These are phyloP conservation scores for Spilogale gracilis DNA, from an alignment of 2,113 vertebrate genomes.

Conservation along the genomic window DNA sequence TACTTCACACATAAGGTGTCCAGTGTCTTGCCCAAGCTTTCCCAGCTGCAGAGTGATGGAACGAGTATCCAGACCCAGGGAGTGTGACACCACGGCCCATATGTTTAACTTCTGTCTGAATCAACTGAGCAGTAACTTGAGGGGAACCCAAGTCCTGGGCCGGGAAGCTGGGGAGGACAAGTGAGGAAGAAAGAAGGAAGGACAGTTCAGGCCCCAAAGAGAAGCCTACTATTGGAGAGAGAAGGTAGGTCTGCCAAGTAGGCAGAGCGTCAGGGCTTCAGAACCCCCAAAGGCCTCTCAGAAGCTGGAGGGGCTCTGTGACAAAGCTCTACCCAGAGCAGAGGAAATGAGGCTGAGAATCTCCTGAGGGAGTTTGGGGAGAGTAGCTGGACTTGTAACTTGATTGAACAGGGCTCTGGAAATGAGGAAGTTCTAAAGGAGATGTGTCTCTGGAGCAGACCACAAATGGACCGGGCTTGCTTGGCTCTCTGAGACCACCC, in stretches of 20 bases:
- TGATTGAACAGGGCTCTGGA: not conserved
- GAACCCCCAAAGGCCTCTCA: not conserved
- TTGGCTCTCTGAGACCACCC: not conserved
- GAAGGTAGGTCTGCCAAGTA: not conserved
- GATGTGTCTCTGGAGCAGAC: not conserved
- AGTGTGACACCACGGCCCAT: not conserved
- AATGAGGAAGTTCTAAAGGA: not conserved
- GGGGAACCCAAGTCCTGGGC: not conserved
- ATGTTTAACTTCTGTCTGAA: not conserved
- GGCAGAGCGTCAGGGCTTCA: not conserved
- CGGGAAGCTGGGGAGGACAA: not conserved
- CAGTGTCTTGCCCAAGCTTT: not conserved
- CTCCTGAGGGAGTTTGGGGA: not conserved
- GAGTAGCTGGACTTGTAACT: not conserved
- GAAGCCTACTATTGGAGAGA: not conserved
- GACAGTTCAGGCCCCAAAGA: not conserved
- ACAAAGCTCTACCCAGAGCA: not conserved
- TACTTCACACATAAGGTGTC: not conserved
- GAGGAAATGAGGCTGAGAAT: not conserved
- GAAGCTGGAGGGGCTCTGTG: not conserved
- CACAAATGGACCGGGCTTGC: not conserved
- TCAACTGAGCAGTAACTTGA: not conserved
- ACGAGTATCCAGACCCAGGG: not conserved
- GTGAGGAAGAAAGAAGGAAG: not conserved
- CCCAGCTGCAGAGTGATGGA: not conserved